These are phyloP conservation scores for Nesidiocoris tenuis DNA, from an alignment of 2,888 invertebrate species.

Conservation along the genomic window DNA sequence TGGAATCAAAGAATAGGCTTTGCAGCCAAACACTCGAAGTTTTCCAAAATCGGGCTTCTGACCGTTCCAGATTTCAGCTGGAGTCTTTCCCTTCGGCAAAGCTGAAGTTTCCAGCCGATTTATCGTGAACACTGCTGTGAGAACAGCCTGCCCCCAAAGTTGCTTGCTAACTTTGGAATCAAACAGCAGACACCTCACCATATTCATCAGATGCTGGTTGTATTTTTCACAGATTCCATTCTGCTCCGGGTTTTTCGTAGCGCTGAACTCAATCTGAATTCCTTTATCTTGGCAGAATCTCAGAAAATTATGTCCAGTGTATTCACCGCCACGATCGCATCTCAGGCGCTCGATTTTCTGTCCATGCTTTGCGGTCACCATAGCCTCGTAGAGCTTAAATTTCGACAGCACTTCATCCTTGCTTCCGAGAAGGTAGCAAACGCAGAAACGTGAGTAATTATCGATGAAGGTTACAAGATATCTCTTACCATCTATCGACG, in stretches of 20 bases:
- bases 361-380: conserved; percentile 10
- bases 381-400: conserved; percentile 10
- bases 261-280: conserved; percentile 45
- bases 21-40: conserved; percentile 52
- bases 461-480: conserved; percentile 14
- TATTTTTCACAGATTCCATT: conserved; percentile 45
- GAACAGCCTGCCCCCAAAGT: conserved; percentile 53
- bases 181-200: conserved; percentile 49
- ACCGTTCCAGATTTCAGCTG: conserved; percentile 51
- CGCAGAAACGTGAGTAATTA: conserved; percentile 1
- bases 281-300: conserved; percentile 45
- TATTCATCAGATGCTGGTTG: conserved; percentile 49
- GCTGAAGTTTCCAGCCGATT: conserved; percentile 50
- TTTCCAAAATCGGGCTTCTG: conserved; percentile 51
- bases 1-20: conserved; percentile 24
- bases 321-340: conserved; percentile 48
- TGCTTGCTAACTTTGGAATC: conserved; percentile 50
- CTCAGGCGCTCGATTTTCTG: conserved; percentile 11
- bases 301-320: conserved; percentile 38
- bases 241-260: conserved; percentile 39
- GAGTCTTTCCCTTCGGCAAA: conserved; percentile 48
- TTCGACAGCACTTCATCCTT: not conserved
- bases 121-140: conserved; percentile 49
- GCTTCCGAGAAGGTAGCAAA: not conserved
- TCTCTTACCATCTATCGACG: not conserved